phyloP scores from a whole-genome alignment of 64 coral and sea anemone genomes.

The Exaiptasia diaphana region DNA sequence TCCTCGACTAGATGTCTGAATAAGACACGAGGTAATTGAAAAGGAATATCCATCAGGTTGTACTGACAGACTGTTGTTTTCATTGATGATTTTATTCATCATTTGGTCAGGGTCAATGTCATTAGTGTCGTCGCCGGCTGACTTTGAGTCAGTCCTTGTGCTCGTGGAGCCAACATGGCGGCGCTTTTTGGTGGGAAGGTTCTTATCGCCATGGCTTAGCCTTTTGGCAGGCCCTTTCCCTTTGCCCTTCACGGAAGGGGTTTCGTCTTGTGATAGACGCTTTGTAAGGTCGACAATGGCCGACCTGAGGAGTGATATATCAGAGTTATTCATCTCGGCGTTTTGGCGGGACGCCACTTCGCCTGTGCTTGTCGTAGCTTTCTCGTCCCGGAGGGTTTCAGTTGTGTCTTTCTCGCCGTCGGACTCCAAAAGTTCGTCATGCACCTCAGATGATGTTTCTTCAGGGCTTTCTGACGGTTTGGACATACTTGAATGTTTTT shows the following conservation, averaged over 20 bases:
- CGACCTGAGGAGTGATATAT: background rate
- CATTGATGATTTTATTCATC: background rate
- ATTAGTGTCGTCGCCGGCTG: background rate
- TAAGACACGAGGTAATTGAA: background rate
- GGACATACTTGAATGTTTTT: background rate
- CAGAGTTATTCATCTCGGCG: background rate
- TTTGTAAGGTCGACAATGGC: background rate
- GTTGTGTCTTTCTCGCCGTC: background rate
- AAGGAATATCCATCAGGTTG: conserved; percentile 6
- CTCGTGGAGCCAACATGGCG: background rate
- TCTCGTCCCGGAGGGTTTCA: no score
- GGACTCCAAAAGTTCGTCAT: background rate
- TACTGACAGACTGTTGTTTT: background rate
- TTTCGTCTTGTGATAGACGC: background rate
- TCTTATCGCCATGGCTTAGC: background rate
- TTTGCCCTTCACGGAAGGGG: background rate
- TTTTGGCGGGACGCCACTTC: no score
- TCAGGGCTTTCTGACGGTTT: background rate
- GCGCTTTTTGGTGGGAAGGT: background rate
- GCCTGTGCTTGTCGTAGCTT: no score
- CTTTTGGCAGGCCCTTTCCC: background rate
- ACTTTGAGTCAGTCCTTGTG: background rate
- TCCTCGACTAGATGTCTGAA: conserved; percentile 25
- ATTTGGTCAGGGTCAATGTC: background rate
- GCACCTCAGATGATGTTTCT: background rate